phyloP scores from a whole-genome alignment of 1,140 invertebrate species.

The Chironomus tepperi region DNA sequence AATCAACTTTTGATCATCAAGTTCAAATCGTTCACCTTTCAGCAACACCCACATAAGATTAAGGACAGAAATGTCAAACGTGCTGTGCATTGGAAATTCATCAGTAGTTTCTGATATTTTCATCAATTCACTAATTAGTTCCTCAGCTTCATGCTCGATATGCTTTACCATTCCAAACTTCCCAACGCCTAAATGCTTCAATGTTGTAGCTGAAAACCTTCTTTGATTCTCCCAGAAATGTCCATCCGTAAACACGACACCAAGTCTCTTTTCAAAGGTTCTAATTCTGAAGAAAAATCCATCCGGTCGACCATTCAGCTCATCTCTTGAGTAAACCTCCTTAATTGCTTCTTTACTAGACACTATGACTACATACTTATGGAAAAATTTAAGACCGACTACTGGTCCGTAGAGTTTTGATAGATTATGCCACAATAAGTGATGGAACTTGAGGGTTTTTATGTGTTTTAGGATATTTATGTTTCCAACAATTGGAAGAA shows the following conservation, averaged over 20 bases:
- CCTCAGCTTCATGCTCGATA: conserved; percentile 44
- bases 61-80: conserved; percentile 52
- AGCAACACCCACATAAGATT: conserved; percentile 66
- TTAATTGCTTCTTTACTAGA: conserved; percentile 51
- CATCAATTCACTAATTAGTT: conserved; percentile 39
- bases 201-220: conserved; percentile 46
- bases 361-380: conserved; percentile 49
- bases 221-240: conserved; percentile 46
- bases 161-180: conserved; percentile 43
- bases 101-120: conserved; percentile 27
- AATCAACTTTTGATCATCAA: conserved; percentile 44
- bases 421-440: neutral
- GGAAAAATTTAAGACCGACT: neutral
- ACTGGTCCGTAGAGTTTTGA: neutral
- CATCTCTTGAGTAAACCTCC: conserved; percentile 49
- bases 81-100: conserved; percentile 42
- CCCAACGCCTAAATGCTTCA: conserved; percentile 49
- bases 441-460: neutral
- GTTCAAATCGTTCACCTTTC: conserved; percentile 53
- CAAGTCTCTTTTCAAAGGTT: conserved; percentile 52
- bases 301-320: conserved; percentile 60
- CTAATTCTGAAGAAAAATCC: conserved; percentile 57
- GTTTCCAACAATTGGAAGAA: neutral
- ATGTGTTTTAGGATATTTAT: neutral
- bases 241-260: conserved; percentile 52